Conservation (phyloP, 2,888 invertebrate species). For the Anthoptus insignis region DNA sequence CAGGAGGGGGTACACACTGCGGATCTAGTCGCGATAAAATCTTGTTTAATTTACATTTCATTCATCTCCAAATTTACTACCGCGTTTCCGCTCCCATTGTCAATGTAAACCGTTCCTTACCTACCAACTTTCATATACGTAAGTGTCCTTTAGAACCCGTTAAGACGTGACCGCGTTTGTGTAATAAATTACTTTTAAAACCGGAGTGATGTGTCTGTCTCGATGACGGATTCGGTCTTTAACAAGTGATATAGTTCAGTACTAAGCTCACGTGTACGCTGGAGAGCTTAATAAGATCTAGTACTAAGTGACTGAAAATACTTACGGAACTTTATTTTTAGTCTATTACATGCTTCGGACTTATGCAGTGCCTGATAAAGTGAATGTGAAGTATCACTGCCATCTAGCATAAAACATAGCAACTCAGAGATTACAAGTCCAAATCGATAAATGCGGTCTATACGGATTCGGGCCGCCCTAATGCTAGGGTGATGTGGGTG, state of each 20-base stretch:
- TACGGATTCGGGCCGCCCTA: too few species aligned
- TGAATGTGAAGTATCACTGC: too few species aligned
- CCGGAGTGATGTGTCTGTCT: constrained; percentile 10
- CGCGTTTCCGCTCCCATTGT: constrained; percentile 3
- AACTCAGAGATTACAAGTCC: too few species aligned
- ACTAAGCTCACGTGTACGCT: constrained; percentile 7
- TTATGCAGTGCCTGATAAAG: neutral
- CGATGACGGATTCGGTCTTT: constrained; percentile 17
- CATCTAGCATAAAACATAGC: too few species aligned
- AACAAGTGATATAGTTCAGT: constrained; percentile 12
- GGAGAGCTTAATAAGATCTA: constrained; percentile 1
- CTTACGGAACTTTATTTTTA: neutral
- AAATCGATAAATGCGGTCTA: too few species aligned
- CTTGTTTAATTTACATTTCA: neutral
- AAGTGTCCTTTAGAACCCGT: constrained; percentile 21
- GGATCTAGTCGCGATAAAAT: too few species aligned
- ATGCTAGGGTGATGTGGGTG: too few species aligned
- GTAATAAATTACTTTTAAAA: constrained; percentile 26
- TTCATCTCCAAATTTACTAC: too few species aligned
- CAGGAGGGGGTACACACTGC: too few species aligned
- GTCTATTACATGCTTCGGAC: neutral
- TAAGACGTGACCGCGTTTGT: constrained; percentile 23
- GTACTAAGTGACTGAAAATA: neutral
- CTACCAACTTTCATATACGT: constrained; percentile 17
- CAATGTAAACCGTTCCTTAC: neutral